Conservation (phyloP, 2,113 vertebrate species). For the Nycticorax nycticorax region DNA sequence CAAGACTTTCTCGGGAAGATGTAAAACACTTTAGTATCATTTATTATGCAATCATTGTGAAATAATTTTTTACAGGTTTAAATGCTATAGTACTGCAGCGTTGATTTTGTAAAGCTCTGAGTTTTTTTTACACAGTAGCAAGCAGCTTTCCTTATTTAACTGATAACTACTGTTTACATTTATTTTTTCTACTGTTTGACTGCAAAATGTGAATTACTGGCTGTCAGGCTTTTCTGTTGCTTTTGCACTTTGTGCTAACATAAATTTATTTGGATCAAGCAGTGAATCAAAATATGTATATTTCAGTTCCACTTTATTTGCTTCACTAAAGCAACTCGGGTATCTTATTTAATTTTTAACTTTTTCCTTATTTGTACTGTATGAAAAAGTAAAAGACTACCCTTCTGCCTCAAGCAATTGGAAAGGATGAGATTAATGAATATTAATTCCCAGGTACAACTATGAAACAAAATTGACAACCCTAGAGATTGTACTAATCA, state of each 20-base stretch:
- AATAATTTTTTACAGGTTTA: neutral
- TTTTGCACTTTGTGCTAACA: neutral
- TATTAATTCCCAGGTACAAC: neutral
- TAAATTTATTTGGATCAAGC: neutral
- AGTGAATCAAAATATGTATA: neutral
- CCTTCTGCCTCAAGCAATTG: neutral
- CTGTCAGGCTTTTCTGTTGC: neutral
- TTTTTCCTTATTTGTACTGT: neutral
- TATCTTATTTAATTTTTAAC: neutral
- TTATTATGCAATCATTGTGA: neutral
- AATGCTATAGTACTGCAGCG: neutral
- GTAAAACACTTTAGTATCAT: neutral
- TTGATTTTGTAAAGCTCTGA: neutral
- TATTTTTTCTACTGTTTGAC: neutral
- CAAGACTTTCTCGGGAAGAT: neutral
- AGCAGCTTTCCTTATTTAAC: neutral
- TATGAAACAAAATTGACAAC: neutral
- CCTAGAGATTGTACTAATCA: neutral
- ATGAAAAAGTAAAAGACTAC: neutral
- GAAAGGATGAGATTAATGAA: neutral
- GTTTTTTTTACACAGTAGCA: neutral
- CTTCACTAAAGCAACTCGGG: neutral
- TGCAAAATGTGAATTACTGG: neutral
- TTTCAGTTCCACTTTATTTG: neutral
- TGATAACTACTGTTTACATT: neutral